Evolutionary conservation across 2,888 invertebrate genomes (phyloP), one percentile per base, ranked within the genome.

Genomic region (Cephonodes hylas): DNA sequence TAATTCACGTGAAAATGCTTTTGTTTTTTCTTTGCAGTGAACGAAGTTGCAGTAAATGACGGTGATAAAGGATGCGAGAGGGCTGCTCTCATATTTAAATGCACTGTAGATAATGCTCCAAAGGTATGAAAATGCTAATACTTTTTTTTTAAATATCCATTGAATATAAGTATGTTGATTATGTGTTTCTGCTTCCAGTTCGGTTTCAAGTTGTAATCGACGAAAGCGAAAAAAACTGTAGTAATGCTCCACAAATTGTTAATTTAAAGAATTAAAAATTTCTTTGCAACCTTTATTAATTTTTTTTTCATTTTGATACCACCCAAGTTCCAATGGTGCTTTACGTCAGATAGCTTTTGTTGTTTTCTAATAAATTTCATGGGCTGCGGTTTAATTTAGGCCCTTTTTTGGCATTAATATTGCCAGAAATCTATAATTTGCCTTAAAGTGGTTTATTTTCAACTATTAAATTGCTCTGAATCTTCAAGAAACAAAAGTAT

Each of bases 51-150:
- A 59, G 89, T 89, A 0, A 79, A 69, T 20, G 91, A 91, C 48
- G 89, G 86, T 0, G 84, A 86, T 20, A 85, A 86, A 34, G 91
- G 91, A 0, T 91, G 91, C 65, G 91, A 91, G 0, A 80, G 91
- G 66, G 87, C 91, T 2, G 83, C 73, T 0, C 63, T 89, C 27
- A 78, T 91, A 23, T 89, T 89, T 66, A 85, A 88, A 74, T 91
- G 91, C 64, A 62, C 79, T 0, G 22, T 81, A 2, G 81, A 85
- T n/a, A 84, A 84, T 66, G 88, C 86, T 59, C 77, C 85, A 3
- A 88, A 90, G 85, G 91, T 89, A 66, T 66, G 67, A 61, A 31
- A 18, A n/a, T 42, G 15, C 20, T 18, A 18, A n/a, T 42, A 23
- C 20, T 18, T 56, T 18, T 18, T 44, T 31, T 18, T 10, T 8